A percentile compares a stretch with the other conserved stretches of the same genome.
phyloP scores from a whole-genome alignment of 2,113 vertebrate species.

The Casuarius casuarius region DNA sequence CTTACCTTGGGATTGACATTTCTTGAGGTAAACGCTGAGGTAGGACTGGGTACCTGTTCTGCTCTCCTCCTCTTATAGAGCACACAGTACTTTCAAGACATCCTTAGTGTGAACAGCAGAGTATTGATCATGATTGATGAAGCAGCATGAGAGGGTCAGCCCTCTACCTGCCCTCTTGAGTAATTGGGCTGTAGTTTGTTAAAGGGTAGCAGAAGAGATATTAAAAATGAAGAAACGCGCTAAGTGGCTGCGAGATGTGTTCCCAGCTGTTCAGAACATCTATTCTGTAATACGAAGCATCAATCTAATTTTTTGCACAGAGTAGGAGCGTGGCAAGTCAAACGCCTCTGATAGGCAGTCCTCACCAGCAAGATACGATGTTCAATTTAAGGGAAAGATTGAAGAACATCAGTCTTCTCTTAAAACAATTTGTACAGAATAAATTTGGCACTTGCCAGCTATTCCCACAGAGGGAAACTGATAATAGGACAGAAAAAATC shows the following conservation, averaged over 20 bases:
- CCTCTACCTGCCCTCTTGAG: slow-evolving; percentile 35
- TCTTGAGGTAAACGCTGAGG: not conserved
- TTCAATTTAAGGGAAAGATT: slow-evolving; percentile 73
- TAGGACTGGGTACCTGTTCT: not conserved
- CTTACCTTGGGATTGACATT: not conserved
- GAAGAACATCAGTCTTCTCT: slow-evolving; percentile 77
- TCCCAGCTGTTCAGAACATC: slow-evolving; percentile 66
- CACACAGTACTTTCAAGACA: not conserved
- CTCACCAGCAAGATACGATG: slow-evolving; percentile 55
- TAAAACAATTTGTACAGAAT: slow-evolving; percentile 78
- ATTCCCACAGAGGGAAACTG: slow-evolving; percentile 59
- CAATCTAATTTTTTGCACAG: slow-evolving; percentile 64
- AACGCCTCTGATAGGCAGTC: slow-evolving; percentile 39
- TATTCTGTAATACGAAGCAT: slow-evolving; percentile 58
- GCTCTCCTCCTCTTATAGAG: not conserved
- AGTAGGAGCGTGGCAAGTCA: slow-evolving; percentile 52
- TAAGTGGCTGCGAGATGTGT: slow-evolving; percentile 29
- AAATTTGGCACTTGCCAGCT: slow-evolving; percentile 69
- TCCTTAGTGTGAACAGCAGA: not conserved
- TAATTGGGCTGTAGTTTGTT: slow-evolving; percentile 58
- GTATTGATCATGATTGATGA: slow-evolving; percentile 29
- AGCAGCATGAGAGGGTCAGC: not conserved
- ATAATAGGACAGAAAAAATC: slow-evolving; percentile 53
- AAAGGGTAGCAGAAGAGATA: slow-evolving; percentile 35
- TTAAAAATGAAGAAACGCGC: slow-evolving; percentile 66